Base-by-base conservation (phyloP, 2,888 invertebrate genomes). In the Cephonodes hylas region DNA sequence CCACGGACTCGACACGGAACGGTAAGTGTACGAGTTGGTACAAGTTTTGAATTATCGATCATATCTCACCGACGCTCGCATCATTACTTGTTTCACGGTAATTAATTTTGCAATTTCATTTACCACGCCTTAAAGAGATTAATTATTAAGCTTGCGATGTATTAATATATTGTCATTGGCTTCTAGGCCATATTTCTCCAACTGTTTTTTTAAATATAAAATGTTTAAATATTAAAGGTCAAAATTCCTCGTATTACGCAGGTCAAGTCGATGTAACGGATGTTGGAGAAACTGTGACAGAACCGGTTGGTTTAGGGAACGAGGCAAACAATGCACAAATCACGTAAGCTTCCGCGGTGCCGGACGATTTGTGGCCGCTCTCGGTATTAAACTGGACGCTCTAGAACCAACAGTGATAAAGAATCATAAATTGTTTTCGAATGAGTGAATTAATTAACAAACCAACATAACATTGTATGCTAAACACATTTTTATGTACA, bases 261-360 rank as follows among this genome's bases (percentile, higher is more conserved):
- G 58, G 53, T 57, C 60, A 64, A 66, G 59, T 67, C 65, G 66
- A 67, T 57, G 64, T 67, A 71, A 62, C 66, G 62, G 70, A 67
- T 62, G 61, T 53, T 18, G 53, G 31, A 53, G 61, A 67, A 73
- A 74, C 70, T 72, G 68, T 68, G 67, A 72, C 71, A 70, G 67
- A 74, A 75, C 70, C 62, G 65, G 67, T 65, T 67, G 66, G 63
- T 69, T 71, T 67, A 75, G 71, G 73, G 74, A 73, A 77, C 73
- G 76, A 74, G 69, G 64, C 66, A 65, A 76, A 81, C 77, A 80
- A 79, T 76, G 66, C 61, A 70, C 67, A 75, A 82, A 80, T 77
- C 73, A 75, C 75, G 53, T 10, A 27, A 53, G 53, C 18, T 53
- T 53, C 31, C 10, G 53, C 31, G 53, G 53, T 31, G 18, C 18